Conservation (phyloP, 2,113 vertebrate species). For the Macquaria ambigua region DNA sequence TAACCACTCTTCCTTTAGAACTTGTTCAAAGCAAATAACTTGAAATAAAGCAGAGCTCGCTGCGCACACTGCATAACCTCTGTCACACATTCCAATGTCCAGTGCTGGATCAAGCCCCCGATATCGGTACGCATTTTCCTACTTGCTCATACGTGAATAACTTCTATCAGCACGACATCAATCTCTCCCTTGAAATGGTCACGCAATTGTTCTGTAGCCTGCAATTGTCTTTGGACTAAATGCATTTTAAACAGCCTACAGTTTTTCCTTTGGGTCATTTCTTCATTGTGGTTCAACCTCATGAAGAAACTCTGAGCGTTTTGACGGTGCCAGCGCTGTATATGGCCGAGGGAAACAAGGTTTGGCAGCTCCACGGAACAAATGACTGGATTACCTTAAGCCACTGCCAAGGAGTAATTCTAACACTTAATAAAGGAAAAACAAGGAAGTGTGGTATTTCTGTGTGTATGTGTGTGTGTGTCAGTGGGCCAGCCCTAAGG, state of each 20-base stretch:
- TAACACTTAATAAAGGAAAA: slow-evolving; percentile 87
- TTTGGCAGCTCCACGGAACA: slow-evolving; percentile 85
- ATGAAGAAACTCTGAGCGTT: slow-evolving; percentile 46
- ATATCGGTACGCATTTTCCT: slow-evolving; percentile 39
- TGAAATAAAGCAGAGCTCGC: slow-evolving; percentile 63
- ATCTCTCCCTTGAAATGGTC: slow-evolving; percentile 38
- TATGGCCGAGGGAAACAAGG: slow-evolving; percentile 79
- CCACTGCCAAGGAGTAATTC: slow-evolving; percentile 84
- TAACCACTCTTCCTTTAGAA: slow-evolving; percentile 47
- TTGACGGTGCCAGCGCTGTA: slow-evolving; percentile 75
- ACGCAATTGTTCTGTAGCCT: slow-evolving; percentile 49
- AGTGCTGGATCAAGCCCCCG: slow-evolving; percentile 3
- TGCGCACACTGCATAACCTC: slow-evolving; percentile 40
- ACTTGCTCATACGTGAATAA: slow-evolving; percentile 40
- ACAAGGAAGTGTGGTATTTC: slow-evolving; percentile 48
- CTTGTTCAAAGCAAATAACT: slow-evolving; percentile 51
- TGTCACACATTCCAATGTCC: slow-evolving; percentile 55
- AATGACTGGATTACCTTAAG: slow-evolving; percentile 86
- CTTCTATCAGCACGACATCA: slow-evolving; percentile 50
- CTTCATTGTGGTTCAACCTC: slow-evolving; percentile 58
- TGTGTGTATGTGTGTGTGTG: slow-evolving; percentile 40
- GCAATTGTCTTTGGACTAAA: slow-evolving; percentile 46
- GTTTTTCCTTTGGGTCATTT: slow-evolving; percentile 44
- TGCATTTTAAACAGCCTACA: slow-evolving; percentile 41
- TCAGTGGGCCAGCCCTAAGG: slow-evolving; percentile 60